phyloP scores from a whole-genome alignment of 2,797 vertebrate genomes.

The Tarsius wallacei region DNA sequence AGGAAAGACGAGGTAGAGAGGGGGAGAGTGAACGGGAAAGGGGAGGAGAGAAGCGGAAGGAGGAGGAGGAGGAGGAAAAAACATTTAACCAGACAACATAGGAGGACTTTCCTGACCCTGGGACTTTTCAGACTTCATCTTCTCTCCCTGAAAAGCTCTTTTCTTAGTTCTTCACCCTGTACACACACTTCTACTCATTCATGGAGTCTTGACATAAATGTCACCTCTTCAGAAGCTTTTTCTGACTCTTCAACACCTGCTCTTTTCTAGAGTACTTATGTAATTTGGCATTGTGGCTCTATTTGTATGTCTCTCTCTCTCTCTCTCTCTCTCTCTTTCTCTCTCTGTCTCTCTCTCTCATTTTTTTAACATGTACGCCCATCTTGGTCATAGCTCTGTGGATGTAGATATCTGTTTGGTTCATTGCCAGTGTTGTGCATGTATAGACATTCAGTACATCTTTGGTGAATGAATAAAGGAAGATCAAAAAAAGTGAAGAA shows the following conservation, averaged over 20 bases:
- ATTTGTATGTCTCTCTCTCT: rapidly evolving
- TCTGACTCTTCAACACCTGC: neutral
- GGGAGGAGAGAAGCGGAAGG: rapidly evolving
- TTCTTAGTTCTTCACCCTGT: neutral
- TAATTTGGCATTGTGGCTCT: rapidly evolving
- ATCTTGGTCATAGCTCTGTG: rapidly evolving
- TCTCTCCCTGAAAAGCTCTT: rapidly evolving
- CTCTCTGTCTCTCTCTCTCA: too few relatives aligned
- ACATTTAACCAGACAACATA: rapidly evolving
- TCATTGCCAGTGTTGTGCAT: too few relatives aligned
- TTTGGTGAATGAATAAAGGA: neutral
- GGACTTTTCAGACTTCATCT: neutral
- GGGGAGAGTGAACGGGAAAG: rapidly evolving
- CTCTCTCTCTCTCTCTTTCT: too few relatives aligned
- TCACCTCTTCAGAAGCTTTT: neutral
- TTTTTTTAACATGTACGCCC: rapidly evolving
- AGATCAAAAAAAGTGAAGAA: too few relatives aligned
- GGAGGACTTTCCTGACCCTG: neutral
- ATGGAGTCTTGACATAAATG: rapidly evolving
- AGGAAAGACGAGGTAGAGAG: neutral
- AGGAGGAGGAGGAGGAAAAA: too few relatives aligned
- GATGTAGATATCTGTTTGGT: rapidly evolving
- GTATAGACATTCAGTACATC: neutral
- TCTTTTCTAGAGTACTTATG: neutral
- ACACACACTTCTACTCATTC: neutral